Evolutionary conservation across 2,888 invertebrate genomes (phyloP), one percentile per base, ranked within the genome.

Genomic region (Eucriotettix oculatus): DNA sequence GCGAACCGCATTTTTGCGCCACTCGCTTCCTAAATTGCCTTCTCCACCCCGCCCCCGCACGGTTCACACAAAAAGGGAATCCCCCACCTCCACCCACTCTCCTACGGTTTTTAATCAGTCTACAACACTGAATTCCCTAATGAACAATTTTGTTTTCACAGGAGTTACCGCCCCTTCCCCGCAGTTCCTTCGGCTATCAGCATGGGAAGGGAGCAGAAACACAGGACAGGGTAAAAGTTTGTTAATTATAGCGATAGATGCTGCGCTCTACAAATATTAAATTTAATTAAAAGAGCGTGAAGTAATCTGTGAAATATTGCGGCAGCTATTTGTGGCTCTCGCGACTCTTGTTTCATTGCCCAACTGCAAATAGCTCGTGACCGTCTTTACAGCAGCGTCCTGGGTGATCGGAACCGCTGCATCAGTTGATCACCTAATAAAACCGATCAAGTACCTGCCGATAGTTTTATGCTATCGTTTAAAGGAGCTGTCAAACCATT

Each of bases 101-200:
- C 57, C 58, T 53, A 29, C 54, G 42, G 55, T 60, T 60, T 62
- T 62, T 62, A 62, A 62, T 62, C 62, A 62, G 60, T 58, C 62
- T 62, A 55, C 60, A 58, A 60, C 60, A 58, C 44, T 56, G 60
- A 62, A 62, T 60, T 62, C 62, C 62, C 62, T 60, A 62, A 62
- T 62, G 62, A 62, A 62, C 62, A 62, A 62, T 61, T 63, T 61
- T 63, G 59, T 61, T 63, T 60, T 61, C 56, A 61, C 53, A 59
- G 57, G 61, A 61, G 62, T 61, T 61, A 61, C 54, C 54, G 16
- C 29, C 54, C 17, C 29, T 14, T 17, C 12, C 17, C 54, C 11
- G 54, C 29, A 17, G 10, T n/a, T 16, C 29, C 17, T 54, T 29
- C 54, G 16, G 58, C 59, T 58, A 58, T 54, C 48, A n/a, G 48